Evolutionary conservation across 2,113 vertebrate genomes (phyloP), one percentile per base, ranked within the genome.

Genomic region (Opisthocomus hoazin): DNA sequence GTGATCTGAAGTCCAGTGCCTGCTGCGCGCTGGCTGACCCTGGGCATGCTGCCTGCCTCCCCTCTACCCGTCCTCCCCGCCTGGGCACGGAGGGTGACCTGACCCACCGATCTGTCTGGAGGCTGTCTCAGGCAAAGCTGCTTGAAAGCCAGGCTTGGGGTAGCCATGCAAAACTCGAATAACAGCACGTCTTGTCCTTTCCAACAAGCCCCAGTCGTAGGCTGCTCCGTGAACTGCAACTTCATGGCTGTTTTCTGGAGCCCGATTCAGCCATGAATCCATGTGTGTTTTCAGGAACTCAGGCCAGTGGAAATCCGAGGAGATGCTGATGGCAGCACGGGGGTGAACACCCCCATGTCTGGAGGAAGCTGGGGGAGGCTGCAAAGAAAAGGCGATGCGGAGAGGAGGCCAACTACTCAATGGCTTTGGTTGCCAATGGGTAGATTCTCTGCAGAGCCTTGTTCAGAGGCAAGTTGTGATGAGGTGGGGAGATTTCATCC

Each of bases 381-480:
- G 60, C 48, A 37, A 37, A 27, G 50, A 34, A 45, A 43, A 66
- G 53, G 34, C 0, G 0, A n/a, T 15, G 15, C 16, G 41, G 77
- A 66, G n/a, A 68, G 71, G 61, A 60, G 20, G 7, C 18, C 20
- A 63, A 43, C 27, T 22, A 22, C 48, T 64, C 26, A 2, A 7
- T 45, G 50, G 3, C 79, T 53, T 41, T 2, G 21, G 29, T 6
- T 60, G 69, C 50, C 66, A 46, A 1, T 3, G 48, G 51, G 73
- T 37, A 86, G 10, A 19, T 22, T 79, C 41, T 70, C 37, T 21
- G 20, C 6, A 30, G 30, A 45, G 54, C 7, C 24, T 26, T 22
- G 12, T 13, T 58, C 29, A 36, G 66, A 53, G 48, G 48, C 71
- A 53, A 19, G 45, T 36, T 36, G 23, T 21, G 27, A 14, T 19